phyloP scores from a whole-genome alignment of 2,888 invertebrate genomes.

The Suillia variegata region DNA sequence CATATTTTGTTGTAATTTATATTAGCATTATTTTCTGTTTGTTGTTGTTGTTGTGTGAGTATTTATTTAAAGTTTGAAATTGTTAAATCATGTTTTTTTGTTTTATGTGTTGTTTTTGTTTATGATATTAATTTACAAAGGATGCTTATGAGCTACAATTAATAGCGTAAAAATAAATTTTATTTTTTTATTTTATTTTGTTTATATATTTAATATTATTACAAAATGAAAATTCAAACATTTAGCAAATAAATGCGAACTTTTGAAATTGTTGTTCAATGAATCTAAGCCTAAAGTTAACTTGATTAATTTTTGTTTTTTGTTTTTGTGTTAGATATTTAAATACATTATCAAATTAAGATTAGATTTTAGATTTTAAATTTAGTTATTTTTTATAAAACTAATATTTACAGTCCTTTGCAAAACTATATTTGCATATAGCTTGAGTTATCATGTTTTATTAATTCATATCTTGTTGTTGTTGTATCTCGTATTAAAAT shows the following conservation, averaged over 20 bases:
- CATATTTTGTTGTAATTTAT: neutral
- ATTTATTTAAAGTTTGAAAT: constrained; percentile 19
- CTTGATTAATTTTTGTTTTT: neutral
- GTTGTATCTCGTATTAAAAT: too few relatives aligned
- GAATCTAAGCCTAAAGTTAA: constrained; percentile 3
- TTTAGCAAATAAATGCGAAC: neutral
- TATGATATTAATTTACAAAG: constrained; percentile 22
- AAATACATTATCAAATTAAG: neutral
- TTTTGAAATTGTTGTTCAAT: too few relatives aligned
- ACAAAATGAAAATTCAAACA: constrained; percentile 24
- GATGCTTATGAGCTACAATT: constrained; percentile 22
- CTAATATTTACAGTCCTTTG: constrained; percentile 26
- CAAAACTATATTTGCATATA: neutral
- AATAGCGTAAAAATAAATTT: constrained; percentile 2
- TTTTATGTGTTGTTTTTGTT: too few relatives aligned
- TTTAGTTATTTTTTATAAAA: constrained; percentile 7
- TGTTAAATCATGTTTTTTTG: constrained; percentile 13
- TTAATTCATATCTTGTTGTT: too few relatives aligned
- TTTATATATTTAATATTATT: constrained; percentile 22
- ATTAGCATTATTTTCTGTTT: constrained; percentile 10
- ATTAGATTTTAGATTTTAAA: neutral
- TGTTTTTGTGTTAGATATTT: too few relatives aligned
- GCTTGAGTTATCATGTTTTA: neutral
- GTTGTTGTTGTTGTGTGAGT: constrained; percentile 27
- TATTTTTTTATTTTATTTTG: constrained; percentile 9